Percentiles rank a stretch among this genome's conserved stretches.
Evolutionary conservation across 2,113 vertebrate genomes (phyloP).

Genomic region (Orthonyx spaldingii): DNA sequence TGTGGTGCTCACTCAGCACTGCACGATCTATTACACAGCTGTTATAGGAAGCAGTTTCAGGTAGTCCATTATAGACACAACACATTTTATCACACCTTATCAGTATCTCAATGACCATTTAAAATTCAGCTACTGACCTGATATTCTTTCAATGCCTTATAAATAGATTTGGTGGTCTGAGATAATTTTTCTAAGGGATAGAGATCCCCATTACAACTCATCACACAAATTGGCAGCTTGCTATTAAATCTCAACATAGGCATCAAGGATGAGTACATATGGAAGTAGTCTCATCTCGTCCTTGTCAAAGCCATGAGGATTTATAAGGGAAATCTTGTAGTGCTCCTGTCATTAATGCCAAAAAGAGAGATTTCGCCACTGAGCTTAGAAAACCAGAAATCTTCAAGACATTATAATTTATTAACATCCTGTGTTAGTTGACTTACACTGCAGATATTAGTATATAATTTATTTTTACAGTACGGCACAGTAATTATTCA

Average conservation of each 20-base stretch:
- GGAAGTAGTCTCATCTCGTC: background rate
- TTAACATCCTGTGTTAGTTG: background rate
- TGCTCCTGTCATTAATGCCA: background rate
- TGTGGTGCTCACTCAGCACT: background rate
- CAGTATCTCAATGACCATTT: background rate
- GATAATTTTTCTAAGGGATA: background rate
- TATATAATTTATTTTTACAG: conserved; percentile 8
- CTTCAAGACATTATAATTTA: background rate
- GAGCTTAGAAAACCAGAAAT: background rate
- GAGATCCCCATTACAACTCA: background rate
- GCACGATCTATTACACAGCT: background rate
- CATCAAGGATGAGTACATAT: background rate
- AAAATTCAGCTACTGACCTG: background rate
- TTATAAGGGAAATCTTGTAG: background rate
- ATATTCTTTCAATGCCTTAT: background rate
- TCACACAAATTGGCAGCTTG: background rate
- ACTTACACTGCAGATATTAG: background rate
- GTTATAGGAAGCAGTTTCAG: background rate
- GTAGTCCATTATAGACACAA: background rate
- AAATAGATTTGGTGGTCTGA: background rate
- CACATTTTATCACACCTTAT: conserved; percentile 14
- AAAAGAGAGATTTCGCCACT: background rate
- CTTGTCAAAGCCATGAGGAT: background rate
- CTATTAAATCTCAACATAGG: conserved; percentile 12
- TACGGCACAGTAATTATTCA: background rate